Evolutionary conservation across 2,113 vertebrate genomes (phyloP), one percentile per base, ranked within the genome.

Genomic region (Bostrychus sinensis): DNA sequence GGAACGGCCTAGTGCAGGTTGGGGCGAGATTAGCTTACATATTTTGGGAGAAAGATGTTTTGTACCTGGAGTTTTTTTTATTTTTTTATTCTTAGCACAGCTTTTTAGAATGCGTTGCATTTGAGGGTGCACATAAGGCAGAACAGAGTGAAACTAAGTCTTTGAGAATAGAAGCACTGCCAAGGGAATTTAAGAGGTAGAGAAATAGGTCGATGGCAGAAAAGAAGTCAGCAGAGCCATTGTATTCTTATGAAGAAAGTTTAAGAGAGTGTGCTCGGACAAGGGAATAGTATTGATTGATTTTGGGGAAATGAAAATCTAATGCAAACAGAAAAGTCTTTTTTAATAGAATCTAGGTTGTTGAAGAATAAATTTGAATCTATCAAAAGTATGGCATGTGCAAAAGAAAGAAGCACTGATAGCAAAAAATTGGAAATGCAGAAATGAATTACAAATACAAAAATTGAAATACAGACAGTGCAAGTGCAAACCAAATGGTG

Each of bases 241-340:
- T 56, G 23, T 82, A 53, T 58, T 69, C 41, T 51, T 28, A 19
- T 54, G 59, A 30, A 54, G 38, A 38, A 51, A 50, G 39, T 74
- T 72, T 46, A 65, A 81, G 70, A 61, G 37, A 62, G 66, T 34
- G 20, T 66, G 41, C 38, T 73, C 46, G 5, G 70, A 63, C 56
- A 1, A 4, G 45, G 14, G 25, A 72, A n/a, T 25, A 62, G 61
- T 48, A 65, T 2, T 39, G 42, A 57, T 72, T 55, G 30, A 63
- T 30, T 69, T 48, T 5, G 8, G 45, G 56, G 66, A 38, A 55
- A 66, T 48, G 19, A 34, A 23, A 14, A 43, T 50, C 26, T 25
- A 8, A 50, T 60, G 51, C 38, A 58, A 41, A 56, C 28, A 39
- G 32, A n/a, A 69, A 57, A 56, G 4, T 42, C 17, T 41, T 53